phyloP scores from a whole-genome alignment of 2,797 vertebrate genomes.

The Parambassis ranga region DNA sequence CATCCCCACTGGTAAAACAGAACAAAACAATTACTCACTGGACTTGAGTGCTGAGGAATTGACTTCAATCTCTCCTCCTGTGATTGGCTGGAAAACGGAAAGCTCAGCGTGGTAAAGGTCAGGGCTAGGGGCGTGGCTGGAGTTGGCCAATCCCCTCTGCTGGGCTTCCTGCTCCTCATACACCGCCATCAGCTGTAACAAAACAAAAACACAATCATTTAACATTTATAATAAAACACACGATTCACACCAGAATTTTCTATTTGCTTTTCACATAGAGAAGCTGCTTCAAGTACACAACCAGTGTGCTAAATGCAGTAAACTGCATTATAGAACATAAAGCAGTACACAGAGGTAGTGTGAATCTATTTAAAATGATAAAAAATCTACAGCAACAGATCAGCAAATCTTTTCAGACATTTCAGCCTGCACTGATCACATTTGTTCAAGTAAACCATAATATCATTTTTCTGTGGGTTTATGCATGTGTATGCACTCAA shows the following conservation, averaged over 20 bases:
- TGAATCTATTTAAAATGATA: too few species aligned
- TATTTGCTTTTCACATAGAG: too few species aligned
- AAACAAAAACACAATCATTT: neutral
- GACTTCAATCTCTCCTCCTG: slow-evolving; percentile 93
- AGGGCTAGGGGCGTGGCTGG: slow-evolving; percentile 78
- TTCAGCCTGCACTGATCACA: too few species aligned
- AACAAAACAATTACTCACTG: slow-evolving; percentile 82
- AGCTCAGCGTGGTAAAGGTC: slow-evolving; percentile 89
- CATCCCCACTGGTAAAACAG: too few species aligned
- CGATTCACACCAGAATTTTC: neutral
- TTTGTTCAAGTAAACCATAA: neutral
- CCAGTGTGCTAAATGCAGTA: neutral
- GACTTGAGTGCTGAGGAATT: slow-evolving; percentile 91
- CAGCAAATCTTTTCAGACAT: too few species aligned
- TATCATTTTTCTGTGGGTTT: too few species aligned
- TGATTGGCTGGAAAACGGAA: slow-evolving; percentile 87
- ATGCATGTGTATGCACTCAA: neutral
- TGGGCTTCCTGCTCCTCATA: slow-evolving; percentile 88
- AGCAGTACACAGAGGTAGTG: neutral
- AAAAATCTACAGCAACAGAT: too few species aligned
- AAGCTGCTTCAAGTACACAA: too few species aligned
- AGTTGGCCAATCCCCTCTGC: slow-evolving; percentile 73
- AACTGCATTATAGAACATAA: neutral
- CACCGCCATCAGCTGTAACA: slow-evolving; percentile 90
- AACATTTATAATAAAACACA: too few species aligned